Percentiles rank a stretch among this genome's conserved stretches.
phyloP scores from a whole-genome alignment of 2,113 vertebrate genomes.

The Condylura cristata region DNA sequence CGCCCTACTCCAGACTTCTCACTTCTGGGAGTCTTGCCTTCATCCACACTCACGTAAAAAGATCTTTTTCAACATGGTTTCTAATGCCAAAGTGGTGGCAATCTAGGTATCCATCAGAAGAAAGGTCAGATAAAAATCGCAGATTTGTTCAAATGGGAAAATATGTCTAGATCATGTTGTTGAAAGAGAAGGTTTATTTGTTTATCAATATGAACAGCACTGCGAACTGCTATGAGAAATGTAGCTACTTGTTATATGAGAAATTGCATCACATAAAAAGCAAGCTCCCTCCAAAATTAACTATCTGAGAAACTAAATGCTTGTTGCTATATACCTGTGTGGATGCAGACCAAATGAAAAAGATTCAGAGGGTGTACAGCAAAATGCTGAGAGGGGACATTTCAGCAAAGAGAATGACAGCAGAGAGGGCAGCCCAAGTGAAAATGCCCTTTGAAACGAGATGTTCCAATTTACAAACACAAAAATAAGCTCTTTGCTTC shows the following conservation, averaged over 20 bases:
- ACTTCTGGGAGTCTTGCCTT: background rate
- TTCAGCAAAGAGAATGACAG: background rate
- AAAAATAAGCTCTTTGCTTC: background rate
- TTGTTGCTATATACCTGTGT: background rate
- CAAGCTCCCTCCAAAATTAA: too few relatives aligned
- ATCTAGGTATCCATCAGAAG: background rate
- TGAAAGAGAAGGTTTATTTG: background rate
- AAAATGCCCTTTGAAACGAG: background rate
- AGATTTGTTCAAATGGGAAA: background rate
- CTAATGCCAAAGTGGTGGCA: background rate
- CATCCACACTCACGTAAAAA: background rate
- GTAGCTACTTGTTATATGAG: too few relatives aligned
- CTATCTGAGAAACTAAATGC: background rate
- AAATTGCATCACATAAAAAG: too few relatives aligned
- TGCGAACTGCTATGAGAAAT: too few relatives aligned
- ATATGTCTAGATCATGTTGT: background rate
- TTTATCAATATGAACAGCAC: too few relatives aligned
- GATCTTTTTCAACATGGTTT: background rate
- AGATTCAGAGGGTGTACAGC: rapidly evolving
- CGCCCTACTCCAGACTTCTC: background rate
- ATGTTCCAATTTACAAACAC: background rate
- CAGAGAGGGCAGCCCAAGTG: background rate
- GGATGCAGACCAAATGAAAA: background rate
- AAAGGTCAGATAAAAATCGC: background rate
- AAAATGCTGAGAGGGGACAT: background rate